Conservation (phyloP, 1,140 invertebrate genomes). For the Anthonomus grandis region DNA sequence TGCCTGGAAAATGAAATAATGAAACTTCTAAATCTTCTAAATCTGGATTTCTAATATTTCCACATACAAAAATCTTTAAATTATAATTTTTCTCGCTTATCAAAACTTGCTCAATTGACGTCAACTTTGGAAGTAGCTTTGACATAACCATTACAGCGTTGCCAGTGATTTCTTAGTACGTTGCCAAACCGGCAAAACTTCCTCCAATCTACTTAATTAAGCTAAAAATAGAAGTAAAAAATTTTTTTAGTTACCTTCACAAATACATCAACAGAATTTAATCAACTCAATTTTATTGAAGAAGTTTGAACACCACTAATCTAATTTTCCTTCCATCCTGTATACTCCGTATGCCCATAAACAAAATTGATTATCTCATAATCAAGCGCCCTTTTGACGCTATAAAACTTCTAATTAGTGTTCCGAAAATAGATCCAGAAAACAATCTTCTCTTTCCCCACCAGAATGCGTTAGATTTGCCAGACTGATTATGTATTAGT, state of each 20-base stretch:
- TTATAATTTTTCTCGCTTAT: no score
- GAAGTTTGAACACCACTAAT: neutral
- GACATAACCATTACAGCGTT: no score
- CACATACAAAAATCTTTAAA: no score
- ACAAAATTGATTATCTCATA: no score
- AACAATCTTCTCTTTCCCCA: slow-evolving; percentile 9
- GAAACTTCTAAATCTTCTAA: no score
- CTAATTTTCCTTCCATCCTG: neutral
- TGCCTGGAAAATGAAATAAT: no score
- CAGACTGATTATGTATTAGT: neutral
- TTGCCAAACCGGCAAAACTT: no score
- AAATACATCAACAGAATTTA: neutral
- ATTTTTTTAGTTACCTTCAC: neutral
- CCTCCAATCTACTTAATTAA: neutral
- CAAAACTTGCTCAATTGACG: no score
- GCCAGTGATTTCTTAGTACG: no score
- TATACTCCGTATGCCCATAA: no score
- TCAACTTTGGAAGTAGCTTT: no score
- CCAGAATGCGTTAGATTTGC: neutral
- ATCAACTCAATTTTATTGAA: neutral
- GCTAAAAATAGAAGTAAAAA: neutral
- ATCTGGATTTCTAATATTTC: no score
- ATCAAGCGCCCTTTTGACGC: slow-evolving; percentile 7
- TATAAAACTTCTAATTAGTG: slow-evolving; percentile 7
- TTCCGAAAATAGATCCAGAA: slow-evolving; percentile 9